These are phyloP conservation scores for Uropetala carovei DNA, from an alignment of 2,888 invertebrate genomes.

Conservation along the genomic window DNA sequence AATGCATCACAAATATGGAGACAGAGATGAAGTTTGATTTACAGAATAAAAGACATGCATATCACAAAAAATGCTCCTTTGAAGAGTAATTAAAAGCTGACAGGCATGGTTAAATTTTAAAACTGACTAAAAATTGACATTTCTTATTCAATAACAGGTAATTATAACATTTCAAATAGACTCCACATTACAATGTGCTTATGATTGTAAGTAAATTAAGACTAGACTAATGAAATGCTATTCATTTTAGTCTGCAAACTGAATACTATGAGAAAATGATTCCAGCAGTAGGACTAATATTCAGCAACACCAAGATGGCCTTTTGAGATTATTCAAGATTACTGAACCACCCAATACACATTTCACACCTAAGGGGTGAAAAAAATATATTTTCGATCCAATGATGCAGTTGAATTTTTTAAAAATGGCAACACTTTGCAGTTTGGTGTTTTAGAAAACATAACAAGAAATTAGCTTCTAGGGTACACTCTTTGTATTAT, in stretches of 20 bases:
- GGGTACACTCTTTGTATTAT: slow-evolving; percentile 10
- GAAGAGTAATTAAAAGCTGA: neutral
- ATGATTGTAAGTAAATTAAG: neutral
- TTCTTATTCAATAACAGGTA: neutral
- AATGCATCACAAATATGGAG: slow-evolving; percentile 13
- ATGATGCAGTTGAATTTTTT: neutral
- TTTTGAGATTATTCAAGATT: slow-evolving; percentile 36
- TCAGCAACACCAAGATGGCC: slow-evolving; percentile 43
- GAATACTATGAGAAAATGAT: neutral
- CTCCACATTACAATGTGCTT: neutral
- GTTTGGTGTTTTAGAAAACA: neutral
- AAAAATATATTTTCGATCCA: neutral
- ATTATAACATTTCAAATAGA: neutral
- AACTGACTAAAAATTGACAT: neutral
- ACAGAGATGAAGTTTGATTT: neutral
- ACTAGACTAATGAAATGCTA: neutral
- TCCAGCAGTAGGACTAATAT: neutral
- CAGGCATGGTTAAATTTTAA: neutral
- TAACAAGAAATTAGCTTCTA: neutral
- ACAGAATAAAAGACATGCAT: neutral
- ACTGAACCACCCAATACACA: neutral
- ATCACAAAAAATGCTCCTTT: slow-evolving; percentile 6
- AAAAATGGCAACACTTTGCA: neutral
- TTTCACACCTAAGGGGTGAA: neutral
- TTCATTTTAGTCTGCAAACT: slow-evolving; percentile 5